Conservation (phyloP, 2,113 vertebrate species). For the Heliornis fulica region DNA sequence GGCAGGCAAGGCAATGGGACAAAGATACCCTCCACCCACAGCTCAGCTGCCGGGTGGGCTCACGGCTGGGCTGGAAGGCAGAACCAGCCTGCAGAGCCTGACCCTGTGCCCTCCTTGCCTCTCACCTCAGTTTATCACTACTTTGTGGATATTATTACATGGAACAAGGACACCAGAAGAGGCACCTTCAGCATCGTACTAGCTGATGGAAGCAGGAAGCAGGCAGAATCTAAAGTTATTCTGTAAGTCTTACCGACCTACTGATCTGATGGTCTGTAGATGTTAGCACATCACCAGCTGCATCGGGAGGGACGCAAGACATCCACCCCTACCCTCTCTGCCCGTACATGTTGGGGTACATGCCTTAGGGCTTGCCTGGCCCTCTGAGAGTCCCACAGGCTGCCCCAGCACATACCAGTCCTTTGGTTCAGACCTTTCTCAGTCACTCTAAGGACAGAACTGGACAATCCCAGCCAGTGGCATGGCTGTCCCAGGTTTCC, state of each 20-base stretch:
- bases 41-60: background rate
- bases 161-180: constrained; percentile 80
- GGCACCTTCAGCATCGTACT: constrained; percentile 83
- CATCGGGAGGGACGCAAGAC: background rate
- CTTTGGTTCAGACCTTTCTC: background rate
- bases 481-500: background rate
- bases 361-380: background rate
- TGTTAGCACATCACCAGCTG: background rate
- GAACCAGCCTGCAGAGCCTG: background rate
- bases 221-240: constrained; percentile 79
- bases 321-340: background rate
- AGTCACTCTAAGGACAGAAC: background rate
- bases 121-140: constrained; percentile 80
- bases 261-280: background rate
- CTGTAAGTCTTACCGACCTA: constrained; percentile 77
- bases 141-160: constrained; percentile 83
- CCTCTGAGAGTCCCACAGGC: background rate
- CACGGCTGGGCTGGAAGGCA: background rate
- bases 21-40: background rate
- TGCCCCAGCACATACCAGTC: background rate
- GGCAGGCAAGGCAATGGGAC: background rate
- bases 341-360: background rate
- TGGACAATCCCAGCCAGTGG: background rate
- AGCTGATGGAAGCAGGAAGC: constrained; percentile 49
- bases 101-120: background rate